Base-by-base conservation (phyloP, 2,797 vertebrate species). In the Pampus argenteus region DNA sequence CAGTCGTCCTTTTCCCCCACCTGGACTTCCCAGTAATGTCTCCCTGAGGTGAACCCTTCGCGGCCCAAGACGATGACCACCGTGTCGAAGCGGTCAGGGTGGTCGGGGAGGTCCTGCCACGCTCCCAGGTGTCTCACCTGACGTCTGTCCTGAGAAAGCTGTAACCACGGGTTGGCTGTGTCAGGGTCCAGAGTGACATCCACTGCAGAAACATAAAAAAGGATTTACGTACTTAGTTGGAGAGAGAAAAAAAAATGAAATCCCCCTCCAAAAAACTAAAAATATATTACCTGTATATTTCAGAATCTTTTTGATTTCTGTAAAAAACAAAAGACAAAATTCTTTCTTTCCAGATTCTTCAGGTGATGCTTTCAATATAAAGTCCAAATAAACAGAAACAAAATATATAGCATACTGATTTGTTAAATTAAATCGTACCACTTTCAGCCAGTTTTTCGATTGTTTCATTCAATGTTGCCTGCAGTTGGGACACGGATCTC, bases 1-100 rank as follows among this genome's bases (percentile, higher is more conserved):
- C 96, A 97, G 78, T 94, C 94, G 3, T 95, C 95, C 57, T 95
- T 95, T 5, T 94, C 89, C 1, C 93, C 93, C 2, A 96, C 94
- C 71, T 95, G 91, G 0, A 96, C 95, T 71, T 96, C 96, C 96
- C 96, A 97, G 92, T 91, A 96, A 38, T 93, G 94, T 25, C 92
- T 91, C 0, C 95, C 96, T 0, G 92, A 90, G 31, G 85, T 62
- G 83, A 96, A 94, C 26, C 91, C 89, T 14, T 94, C 88, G 0
- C 26, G 77, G 9, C 92, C 95, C 55, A 97, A 78, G 4, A 95
- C 94, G 11, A 96, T 95, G 11, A 95, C 95, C 84, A 92, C 91
- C 0, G 93, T 95, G 86, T 96, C 93, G 0, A 97, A 97, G 22
- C 96, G 93, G 1, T 93, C 89, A 0, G 93, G 88, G 11, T 85